phyloP scores from a whole-genome alignment of 2,888 invertebrate species.

The Pterostichus niger region DNA sequence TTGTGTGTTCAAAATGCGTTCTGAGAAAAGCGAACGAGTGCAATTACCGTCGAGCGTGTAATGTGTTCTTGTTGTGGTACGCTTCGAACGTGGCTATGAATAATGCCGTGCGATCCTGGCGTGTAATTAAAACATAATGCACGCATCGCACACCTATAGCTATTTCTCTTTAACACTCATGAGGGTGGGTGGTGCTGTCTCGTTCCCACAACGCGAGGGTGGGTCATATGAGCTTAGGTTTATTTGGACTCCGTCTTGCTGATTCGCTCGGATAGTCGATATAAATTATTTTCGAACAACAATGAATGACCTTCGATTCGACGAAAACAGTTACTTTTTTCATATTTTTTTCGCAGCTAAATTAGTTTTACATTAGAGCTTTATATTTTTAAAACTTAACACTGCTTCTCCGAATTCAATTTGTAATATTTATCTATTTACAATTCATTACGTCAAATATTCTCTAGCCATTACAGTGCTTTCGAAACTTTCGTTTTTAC shows the following conservation, averaged over 20 bases:
- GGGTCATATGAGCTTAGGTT: conserved; percentile 46
- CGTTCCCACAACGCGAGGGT: conserved; percentile 37
- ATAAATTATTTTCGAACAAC: conserved; percentile 53
- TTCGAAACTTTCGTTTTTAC: no score
- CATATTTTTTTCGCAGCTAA: conserved; percentile 30
- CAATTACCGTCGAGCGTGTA: conserved; percentile 75
- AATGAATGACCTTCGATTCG: conserved; percentile 44
- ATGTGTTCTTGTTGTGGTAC: conserved; percentile 76
- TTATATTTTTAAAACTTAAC: no score
- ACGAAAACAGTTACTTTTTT: conserved; percentile 38
- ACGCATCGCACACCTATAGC: conserved; percentile 71
- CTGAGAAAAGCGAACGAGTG: conserved; percentile 72
- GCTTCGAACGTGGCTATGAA: conserved; percentile 75
- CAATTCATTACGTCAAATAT: no score
- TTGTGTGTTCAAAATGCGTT: conserved; percentile 63
- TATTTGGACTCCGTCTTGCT: conserved; percentile 48
- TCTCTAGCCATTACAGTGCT: no score
- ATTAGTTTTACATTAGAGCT: conserved; percentile 31
- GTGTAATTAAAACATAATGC: conserved; percentile 77
- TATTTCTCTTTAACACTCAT: not conserved
- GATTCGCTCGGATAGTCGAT: conserved; percentile 45
- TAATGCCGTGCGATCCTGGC: conserved; percentile 75
- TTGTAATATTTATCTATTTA: no score
- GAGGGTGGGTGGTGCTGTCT: not conserved
- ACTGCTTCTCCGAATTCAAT: no score